phyloP scores from a whole-genome alignment of 1,140 invertebrate genomes.

The Maconellicoccus hirsutus region DNA sequence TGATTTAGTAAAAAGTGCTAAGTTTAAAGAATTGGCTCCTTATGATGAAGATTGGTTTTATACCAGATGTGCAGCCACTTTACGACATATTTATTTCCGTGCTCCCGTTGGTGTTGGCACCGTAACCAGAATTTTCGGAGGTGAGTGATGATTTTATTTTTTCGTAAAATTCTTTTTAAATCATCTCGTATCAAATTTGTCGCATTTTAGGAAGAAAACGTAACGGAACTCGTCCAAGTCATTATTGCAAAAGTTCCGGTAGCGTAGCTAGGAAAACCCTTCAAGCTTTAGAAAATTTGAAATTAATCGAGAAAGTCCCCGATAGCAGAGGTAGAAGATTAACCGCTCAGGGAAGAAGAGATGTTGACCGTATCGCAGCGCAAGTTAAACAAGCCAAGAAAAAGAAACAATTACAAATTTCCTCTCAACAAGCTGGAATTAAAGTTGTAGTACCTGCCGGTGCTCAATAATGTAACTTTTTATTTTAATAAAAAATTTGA shows the following conservation, averaged over 20 bases:
- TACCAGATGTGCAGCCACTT: conserved; percentile 80
- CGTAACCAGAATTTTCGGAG: conserved; percentile 91
- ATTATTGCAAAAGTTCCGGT: conserved; percentile 80
- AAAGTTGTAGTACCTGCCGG: conserved; percentile 20
- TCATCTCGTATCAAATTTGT: too few species aligned
- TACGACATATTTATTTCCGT: conserved; percentile 89
- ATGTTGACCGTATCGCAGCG: conserved; percentile 94
- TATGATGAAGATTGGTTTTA: conserved; percentile 98
- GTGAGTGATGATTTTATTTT: too few species aligned
- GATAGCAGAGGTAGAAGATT: conserved; percentile 72
- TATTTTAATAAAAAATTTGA: not conserved
- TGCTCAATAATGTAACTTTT: not conserved
- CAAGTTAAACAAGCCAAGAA: conserved; percentile 49
- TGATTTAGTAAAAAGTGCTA: conserved; percentile 89
- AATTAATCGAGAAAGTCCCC: conserved; percentile 83
- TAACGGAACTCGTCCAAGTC: conserved; percentile 88
- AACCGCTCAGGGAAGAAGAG: conserved; percentile 82
- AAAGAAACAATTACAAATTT: conserved; percentile 26
- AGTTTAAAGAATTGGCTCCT: conserved; percentile 91
- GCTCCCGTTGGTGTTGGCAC: conserved; percentile 91
- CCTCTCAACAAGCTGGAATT: conserved; percentile 24
- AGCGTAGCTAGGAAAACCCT: conserved; percentile 87
- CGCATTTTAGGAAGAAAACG: conserved; percentile 68
- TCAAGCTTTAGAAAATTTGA: conserved; percentile 85
- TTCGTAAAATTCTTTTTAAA: too few species aligned